Conservation (phyloP, 2,113 vertebrate species). For the Xenopus borealis region DNA sequence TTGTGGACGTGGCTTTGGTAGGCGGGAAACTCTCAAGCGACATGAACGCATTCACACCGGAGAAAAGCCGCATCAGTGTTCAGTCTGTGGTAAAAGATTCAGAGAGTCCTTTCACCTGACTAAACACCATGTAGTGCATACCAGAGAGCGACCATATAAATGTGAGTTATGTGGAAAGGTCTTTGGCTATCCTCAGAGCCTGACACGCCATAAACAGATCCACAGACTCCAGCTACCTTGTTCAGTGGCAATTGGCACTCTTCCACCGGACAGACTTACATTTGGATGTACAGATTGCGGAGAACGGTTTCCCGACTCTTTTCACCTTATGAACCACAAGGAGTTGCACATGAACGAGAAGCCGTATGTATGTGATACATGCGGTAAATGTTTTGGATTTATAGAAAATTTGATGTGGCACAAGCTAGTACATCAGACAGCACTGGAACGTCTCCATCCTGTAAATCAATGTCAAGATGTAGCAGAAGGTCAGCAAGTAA, state of each 20-base stretch:
- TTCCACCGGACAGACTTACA: constrained; percentile 58
- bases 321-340: constrained; percentile 66
- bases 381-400: constrained; percentile 66
- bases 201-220: constrained; percentile 84
- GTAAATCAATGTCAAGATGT: constrained; percentile 60
- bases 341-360: constrained; percentile 61
- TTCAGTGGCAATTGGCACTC: constrained; percentile 46
- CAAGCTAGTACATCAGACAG: constrained; percentile 62
- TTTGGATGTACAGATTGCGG: constrained; percentile 66
- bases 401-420: constrained; percentile 72
- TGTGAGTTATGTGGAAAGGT: constrained; percentile 89
- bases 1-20: constrained; percentile 79
- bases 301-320: constrained; percentile 64
- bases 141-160: constrained; percentile 85
- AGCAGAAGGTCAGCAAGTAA: constrained; percentile 63
- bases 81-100: constrained; percentile 86
- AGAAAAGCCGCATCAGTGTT: constrained; percentile 83
- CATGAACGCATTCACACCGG: constrained; percentile 83
- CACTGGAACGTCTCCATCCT: constrained; percentile 64
- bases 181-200: constrained; percentile 89
- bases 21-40: constrained; percentile 82
- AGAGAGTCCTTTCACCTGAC: constrained; percentile 86
- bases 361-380: constrained; percentile 61
- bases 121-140: constrained; percentile 90
- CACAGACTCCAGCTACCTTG: constrained; percentile 70